These are phyloP conservation scores for Semibalanus balanoides DNA, from an alignment of 1,140 invertebrate genomes.

Conservation along the genomic window DNA sequence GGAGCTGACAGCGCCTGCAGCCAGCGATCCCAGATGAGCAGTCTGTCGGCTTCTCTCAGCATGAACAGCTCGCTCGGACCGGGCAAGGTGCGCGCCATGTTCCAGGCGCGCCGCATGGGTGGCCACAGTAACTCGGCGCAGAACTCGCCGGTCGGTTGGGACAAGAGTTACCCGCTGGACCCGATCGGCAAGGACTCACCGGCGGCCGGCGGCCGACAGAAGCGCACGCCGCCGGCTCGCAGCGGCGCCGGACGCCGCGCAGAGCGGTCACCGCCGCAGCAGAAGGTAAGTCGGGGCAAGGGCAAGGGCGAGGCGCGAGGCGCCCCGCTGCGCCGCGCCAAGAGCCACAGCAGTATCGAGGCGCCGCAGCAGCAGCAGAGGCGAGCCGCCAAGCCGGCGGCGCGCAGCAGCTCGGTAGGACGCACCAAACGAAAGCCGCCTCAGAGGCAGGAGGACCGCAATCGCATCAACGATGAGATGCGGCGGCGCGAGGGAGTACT, in stretches of 20 bases:
- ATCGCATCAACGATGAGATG: slow-evolving; percentile 23
- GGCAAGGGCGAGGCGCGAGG: slow-evolving; percentile 13
- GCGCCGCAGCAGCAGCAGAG: background rate
- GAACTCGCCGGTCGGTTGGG: slow-evolving; percentile 22
- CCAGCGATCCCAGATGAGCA: background rate
- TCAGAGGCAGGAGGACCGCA: slow-evolving; percentile 19
- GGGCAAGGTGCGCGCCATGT: slow-evolving; percentile 24
- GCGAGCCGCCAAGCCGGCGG: background rate
- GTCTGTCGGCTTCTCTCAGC: slow-evolving; percentile 14
- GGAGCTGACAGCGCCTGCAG: background rate
- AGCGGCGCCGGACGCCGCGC: background rate
- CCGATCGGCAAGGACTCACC: slow-evolving; percentile 16
- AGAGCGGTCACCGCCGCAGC: slow-evolving; percentile 5
- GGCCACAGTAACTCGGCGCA: slow-evolving; percentile 9
- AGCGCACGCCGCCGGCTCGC: slow-evolving; percentile 10
- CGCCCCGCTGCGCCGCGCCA: slow-evolving; percentile 13
- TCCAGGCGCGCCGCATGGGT: slow-evolving; percentile 18
- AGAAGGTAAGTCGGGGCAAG: slow-evolving; percentile 9
- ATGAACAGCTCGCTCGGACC: slow-evolving; percentile 20
- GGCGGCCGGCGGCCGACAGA: slow-evolving; percentile 5
- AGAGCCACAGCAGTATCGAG: background rate
- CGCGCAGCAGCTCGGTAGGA: background rate
- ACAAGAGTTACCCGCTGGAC: slow-evolving; percentile 24
- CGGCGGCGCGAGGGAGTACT: slow-evolving; percentile 24
- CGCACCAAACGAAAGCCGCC: slow-evolving; percentile 7